A percentile compares a stretch with the other conserved stretches of the same genome.
Evolutionary conservation across 2,113 vertebrate species (phyloP).

Genomic region (Ochotona princeps): DNA sequence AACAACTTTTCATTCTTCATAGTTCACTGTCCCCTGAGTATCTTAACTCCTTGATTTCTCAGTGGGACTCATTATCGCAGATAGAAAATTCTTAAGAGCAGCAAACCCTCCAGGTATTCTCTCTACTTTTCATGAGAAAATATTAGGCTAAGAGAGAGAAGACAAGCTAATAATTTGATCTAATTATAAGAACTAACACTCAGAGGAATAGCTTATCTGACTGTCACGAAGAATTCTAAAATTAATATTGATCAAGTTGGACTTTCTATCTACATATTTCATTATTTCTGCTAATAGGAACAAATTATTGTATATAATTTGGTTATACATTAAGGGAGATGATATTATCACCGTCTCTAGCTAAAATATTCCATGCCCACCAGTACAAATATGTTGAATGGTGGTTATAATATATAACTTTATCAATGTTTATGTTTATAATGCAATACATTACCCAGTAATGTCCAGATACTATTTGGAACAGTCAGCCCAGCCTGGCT

Average conservation of each 20-base stretch:
- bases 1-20: not conserved
- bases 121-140: not conserved
- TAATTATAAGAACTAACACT: not conserved
- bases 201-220: not conserved
- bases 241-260: not conserved
- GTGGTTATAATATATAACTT: not conserved
- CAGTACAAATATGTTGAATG: not conserved
- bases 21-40: not conserved
- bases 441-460: not conserved
- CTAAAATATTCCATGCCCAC: not conserved
- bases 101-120: constrained; percentile 29
- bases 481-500: too few relatives aligned
- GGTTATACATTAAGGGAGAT: not conserved
- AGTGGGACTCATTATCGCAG: constrained; percentile 6
- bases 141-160: not conserved
- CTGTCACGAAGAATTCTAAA: constrained; percentile 11
- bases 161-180: not conserved
- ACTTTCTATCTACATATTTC: not conserved
- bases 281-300: not conserved
- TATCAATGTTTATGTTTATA: constrained; percentile 38
- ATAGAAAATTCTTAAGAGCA: not conserved
- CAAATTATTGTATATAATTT: not conserved
- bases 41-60: constrained; percentile 6
- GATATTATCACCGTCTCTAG: not conserved
- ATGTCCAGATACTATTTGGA: not conserved